A percentile compares a stretch with the other conserved stretches of the same genome.
Evolutionary conservation across 2,113 vertebrate genomes (phyloP).

Genomic region (Tachycineta bicolor): DNA sequence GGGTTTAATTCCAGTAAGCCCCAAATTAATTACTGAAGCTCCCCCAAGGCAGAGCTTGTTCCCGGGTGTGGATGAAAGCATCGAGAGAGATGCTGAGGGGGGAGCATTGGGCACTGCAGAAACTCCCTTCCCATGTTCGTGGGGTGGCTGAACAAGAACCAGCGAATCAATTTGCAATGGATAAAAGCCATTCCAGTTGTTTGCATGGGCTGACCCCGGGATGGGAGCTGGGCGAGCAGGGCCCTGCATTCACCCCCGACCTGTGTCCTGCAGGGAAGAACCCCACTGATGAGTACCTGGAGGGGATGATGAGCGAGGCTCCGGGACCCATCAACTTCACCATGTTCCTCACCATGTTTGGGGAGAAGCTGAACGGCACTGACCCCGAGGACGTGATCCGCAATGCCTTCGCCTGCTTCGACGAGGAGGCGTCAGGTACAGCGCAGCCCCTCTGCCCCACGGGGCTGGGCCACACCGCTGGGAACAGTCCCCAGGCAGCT

Average conservation of each 20-base stretch:
- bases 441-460: fast-evolving
- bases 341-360: constrained; percentile 99
- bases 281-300: constrained; percentile 95
- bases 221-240: background rate
- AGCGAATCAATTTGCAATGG: background rate
- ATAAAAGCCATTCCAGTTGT: no score
- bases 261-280: constrained; percentile 87
- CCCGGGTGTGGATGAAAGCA: background rate
- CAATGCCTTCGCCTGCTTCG: constrained; percentile 97
- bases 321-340: constrained; percentile 99
- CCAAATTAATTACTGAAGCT: background rate
- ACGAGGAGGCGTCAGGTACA: constrained; percentile 92
- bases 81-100: background rate
- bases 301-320: constrained; percentile 98
- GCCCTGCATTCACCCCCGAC: background rate
- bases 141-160: background rate
- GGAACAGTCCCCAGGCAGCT: background rate
- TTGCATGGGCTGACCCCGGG: fast-evolving
- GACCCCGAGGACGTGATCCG: constrained; percentile 98
- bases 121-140: fast-evolving
- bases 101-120: background rate
- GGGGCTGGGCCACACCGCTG: background rate
- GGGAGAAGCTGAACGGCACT: constrained; percentile 95
- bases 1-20: background rate
- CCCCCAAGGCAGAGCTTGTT: background rate